Conservation (phyloP, 2,888 invertebrate genomes). For the Lycophotia porphyrea region DNA sequence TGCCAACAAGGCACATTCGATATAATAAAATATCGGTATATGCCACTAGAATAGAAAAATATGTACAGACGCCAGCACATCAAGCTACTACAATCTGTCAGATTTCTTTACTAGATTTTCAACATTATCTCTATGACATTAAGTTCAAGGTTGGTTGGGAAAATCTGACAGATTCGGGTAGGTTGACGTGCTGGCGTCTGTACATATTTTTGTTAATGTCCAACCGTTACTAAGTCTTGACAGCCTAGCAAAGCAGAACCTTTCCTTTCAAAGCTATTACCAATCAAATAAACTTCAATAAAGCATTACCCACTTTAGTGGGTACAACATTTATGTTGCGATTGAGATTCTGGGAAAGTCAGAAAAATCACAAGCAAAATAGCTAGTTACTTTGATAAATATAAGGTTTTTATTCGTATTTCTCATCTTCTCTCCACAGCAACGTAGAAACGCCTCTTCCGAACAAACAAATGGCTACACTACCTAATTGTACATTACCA, state of each 20-base stretch:
- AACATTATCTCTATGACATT: no score
- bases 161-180: no score
- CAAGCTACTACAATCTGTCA: no score
- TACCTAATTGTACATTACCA: constrained; percentile 35
- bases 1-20: neutral
- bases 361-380: neutral
- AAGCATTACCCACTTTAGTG: neutral
- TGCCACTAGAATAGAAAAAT: neutral
- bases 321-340: no score
- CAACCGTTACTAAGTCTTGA: neutral
- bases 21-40: neutral
- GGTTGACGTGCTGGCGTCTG: no score
- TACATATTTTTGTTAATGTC: neutral
- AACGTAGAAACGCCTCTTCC: neutral
- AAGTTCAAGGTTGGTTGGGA: no score
- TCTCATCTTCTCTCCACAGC: neutral
- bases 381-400: neutral
- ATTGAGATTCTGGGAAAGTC: neutral
- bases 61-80: no score
- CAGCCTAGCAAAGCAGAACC: no score
- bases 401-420: neutral
- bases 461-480: constrained; percentile 21
- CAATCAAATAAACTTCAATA: neutral
- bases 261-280: neutral
- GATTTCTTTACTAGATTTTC: no score